Percentiles rank a stretch among this genome's conserved stretches.
These are phyloP conservation scores for Andrena haemorrhoa DNA, from an alignment of 2,888 invertebrate genomes.

Conservation along the genomic window DNA sequence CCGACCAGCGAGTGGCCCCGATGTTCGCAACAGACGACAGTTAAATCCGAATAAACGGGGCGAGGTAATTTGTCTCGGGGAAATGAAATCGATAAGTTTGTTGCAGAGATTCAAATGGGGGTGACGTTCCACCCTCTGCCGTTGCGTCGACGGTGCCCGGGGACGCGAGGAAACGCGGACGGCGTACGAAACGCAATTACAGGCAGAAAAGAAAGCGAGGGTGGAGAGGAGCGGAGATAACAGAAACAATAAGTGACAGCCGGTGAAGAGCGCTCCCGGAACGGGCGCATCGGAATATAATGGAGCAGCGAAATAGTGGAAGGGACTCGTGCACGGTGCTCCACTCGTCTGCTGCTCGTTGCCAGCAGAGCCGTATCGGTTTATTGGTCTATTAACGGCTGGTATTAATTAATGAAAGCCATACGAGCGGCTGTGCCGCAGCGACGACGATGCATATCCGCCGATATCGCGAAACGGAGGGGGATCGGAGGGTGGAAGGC, in stretches of 20 bases:
- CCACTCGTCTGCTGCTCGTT: constrained; percentile 50
- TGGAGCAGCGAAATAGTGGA: constrained; percentile 38
- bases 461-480: constrained; percentile 51
- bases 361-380: constrained; percentile 50
- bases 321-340: constrained; percentile 44
- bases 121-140: neutral
- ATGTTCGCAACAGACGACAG: neutral
- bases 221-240: neutral
- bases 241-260: constrained; percentile 12
- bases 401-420: constrained; percentile 68
- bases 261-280: constrained; percentile 3
- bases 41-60: neutral
- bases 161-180: neutral
- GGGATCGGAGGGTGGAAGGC: neutral
- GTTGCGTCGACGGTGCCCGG: neutral
- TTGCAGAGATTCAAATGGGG: neutral
- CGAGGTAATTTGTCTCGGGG: constrained; percentile 22
- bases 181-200: neutral
- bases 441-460: constrained; percentile 50
- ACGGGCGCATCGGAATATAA: constrained; percentile 28
- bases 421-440: constrained; percentile 39
- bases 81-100: constrained; percentile 31
- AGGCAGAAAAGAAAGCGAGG: neutral
- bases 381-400: constrained; percentile 61
- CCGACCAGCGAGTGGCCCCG: neutral